Evolutionary conservation across 2,113 vertebrate species (phyloP).

Genomic region (Toxotes jaculatrix): DNA sequence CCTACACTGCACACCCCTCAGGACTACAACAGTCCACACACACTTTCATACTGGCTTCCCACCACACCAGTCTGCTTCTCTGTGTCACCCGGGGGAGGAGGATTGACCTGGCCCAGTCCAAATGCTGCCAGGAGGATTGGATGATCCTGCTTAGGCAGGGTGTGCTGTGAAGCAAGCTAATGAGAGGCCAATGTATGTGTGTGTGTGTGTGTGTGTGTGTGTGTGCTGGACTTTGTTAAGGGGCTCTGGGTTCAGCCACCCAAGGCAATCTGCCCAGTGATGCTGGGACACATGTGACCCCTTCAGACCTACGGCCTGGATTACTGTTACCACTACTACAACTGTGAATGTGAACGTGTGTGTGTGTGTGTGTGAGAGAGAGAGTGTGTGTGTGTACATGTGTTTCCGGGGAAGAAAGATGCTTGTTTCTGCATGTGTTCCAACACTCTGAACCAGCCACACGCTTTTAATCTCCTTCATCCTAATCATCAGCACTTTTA

Average conservation of each 20-base stretch:
- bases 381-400: not conserved
- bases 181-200: slow-evolving; percentile 57
- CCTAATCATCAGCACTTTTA: slow-evolving; percentile 74
- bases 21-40: slow-evolving; percentile 8
- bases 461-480: slow-evolving; percentile 66
- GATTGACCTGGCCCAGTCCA: slow-evolving; percentile 75
- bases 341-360: not conserved
- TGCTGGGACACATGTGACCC: slow-evolving; percentile 77
- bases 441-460: slow-evolving; percentile 47
- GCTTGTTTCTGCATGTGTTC: slow-evolving; percentile 39
- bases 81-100: slow-evolving; percentile 46
- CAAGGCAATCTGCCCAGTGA: slow-evolving; percentile 72
- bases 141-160: slow-evolving; percentile 77
- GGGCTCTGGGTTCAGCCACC: slow-evolving; percentile 69
- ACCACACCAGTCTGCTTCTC: slow-evolving; percentile 49
- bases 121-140: slow-evolving; percentile 75
- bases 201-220: slow-evolving; percentile 42
- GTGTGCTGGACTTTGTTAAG: slow-evolving; percentile 52
- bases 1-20: slow-evolving; percentile 2
- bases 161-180: slow-evolving; percentile 81
- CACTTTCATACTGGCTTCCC: slow-evolving; percentile 32
- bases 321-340: slow-evolving; percentile 59
- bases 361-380: not conserved
- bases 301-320: slow-evolving; percentile 59
- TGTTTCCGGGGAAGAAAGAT: slow-evolving; percentile 22